Conservation (phyloP, 2,113 vertebrate genomes). For the Caloenas nicobarica region DNA sequence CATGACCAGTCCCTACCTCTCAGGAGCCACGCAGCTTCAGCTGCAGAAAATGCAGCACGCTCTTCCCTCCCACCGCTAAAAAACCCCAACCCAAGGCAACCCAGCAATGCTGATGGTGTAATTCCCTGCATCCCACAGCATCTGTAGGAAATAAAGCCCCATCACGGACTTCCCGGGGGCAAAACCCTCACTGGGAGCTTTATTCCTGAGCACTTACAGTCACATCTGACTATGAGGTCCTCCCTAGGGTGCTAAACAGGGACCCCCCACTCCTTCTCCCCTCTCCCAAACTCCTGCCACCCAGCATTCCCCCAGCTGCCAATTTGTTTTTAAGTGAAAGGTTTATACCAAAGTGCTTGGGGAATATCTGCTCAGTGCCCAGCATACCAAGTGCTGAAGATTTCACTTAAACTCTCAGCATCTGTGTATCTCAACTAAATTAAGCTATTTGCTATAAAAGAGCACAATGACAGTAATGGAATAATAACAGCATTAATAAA, state of each 20-base stretch:
- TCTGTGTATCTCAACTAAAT: conserved; percentile 74
- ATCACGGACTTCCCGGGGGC: neutral
- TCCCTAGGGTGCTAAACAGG: neutral
- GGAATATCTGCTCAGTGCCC: conserved; percentile 45
- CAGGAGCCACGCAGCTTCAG: neutral
- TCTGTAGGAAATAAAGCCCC: neutral
- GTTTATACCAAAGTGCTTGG: conserved; percentile 31
- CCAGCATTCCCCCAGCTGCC: neutral
- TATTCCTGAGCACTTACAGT: neutral
- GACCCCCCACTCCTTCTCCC: neutral
- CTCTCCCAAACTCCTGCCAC: neutral
- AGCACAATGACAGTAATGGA: conserved; percentile 76
- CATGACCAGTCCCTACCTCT: neutral
- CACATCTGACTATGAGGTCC: neutral
- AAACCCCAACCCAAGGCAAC: neutral
- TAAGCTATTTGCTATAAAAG: conserved; percentile 74
- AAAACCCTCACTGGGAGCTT: neutral
- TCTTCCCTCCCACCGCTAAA: neutral
- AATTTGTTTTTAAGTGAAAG: conserved; percentile 24
- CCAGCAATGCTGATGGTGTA: neutral
- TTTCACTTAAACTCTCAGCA: conserved; percentile 73
- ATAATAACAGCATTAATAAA: conserved; percentile 77
- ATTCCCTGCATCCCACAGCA: neutral
- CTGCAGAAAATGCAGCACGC: neutral
- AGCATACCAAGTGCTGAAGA: conserved; percentile 64